Evolutionary conservation across 64 coral and sea anemone genomes (phyloP).

Genomic region (Astreopora myriophthalma): DNA sequence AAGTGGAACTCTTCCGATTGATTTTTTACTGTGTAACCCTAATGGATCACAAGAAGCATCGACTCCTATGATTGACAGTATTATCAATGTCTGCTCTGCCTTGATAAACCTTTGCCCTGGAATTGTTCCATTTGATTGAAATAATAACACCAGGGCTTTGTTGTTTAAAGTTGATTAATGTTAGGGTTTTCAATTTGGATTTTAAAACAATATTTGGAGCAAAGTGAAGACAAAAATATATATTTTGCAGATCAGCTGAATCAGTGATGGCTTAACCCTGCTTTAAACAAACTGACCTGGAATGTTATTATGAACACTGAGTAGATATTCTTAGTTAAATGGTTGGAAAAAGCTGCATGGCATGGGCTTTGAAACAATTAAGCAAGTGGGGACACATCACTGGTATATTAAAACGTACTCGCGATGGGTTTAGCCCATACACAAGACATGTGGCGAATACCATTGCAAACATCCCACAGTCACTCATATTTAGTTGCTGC

Average conservation of each 20-base stretch:
- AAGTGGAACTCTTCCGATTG: background rate
- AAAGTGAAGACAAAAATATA: background rate
- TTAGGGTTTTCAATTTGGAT: background rate
- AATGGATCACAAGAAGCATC: background rate
- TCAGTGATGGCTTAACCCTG: no score
- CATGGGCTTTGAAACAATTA: background rate
- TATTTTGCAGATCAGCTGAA: no score
- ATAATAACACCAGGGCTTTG: background rate
- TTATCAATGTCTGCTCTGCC: background rate
- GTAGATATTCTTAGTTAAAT: background rate
- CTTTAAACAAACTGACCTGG: no score
- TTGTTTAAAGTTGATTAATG: background rate
- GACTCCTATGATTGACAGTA: background rate
- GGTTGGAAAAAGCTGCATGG: background rate
- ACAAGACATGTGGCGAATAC: constrained; percentile 7
- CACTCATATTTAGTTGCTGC: background rate
- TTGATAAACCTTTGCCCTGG: background rate
- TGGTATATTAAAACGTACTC: constrained; percentile 3
- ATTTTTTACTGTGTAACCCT: background rate
- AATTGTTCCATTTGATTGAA: background rate
- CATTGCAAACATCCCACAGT: background rate
- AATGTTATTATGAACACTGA: background rate
- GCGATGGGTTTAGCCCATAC: background rate
- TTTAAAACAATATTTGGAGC: background rate
- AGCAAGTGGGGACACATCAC: background rate